phyloP scores from a whole-genome alignment of 1,140 invertebrate species.

The Cyrtorhinus lividipennis region DNA sequence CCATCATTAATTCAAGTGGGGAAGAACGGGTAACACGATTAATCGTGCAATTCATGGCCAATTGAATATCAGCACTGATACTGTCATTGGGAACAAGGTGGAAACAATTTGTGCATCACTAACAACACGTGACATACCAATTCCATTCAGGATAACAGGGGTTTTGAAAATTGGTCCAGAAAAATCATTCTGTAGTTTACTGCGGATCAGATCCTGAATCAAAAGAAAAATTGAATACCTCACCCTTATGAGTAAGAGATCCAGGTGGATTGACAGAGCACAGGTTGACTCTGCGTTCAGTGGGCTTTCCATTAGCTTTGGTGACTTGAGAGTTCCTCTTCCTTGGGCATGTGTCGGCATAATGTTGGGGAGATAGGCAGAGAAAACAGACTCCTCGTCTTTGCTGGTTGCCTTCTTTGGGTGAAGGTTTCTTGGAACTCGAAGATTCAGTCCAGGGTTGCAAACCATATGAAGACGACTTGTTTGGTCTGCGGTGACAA shows the following conservation, averaged over 20 bases:
- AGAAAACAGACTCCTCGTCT: not conserved
- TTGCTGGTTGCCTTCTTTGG: not conserved
- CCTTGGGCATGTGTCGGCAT: not conserved
- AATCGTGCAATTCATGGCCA: conserved; percentile 27
- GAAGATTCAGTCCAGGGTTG: not conserved
- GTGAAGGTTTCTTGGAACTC: not conserved
- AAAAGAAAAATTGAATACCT: conserved; percentile 5
- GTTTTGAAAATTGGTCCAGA: not conserved
- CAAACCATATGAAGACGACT: not conserved
- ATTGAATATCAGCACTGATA: conserved; percentile 22
- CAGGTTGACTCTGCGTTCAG: not conserved
- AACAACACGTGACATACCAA: not conserved
- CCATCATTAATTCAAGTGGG: conserved; percentile 27
- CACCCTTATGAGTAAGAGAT: conserved; percentile 1
- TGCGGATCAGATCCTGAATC: conserved; percentile 11
- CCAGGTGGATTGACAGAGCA: conserved; percentile 15
- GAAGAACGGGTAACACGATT: conserved; percentile 25
- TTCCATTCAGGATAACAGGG: conserved; percentile 3
- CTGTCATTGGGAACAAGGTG: conserved; percentile 1
- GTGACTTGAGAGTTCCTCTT: not conserved
- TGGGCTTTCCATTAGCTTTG: not conserved
- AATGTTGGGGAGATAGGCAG: not conserved
- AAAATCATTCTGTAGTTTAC: not conserved
- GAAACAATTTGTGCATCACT: not conserved
- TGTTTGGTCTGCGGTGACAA: not conserved